Evolutionary conservation across 2,888 invertebrate genomes (phyloP).

Genomic region (Ophion obscuratus): DNA sequence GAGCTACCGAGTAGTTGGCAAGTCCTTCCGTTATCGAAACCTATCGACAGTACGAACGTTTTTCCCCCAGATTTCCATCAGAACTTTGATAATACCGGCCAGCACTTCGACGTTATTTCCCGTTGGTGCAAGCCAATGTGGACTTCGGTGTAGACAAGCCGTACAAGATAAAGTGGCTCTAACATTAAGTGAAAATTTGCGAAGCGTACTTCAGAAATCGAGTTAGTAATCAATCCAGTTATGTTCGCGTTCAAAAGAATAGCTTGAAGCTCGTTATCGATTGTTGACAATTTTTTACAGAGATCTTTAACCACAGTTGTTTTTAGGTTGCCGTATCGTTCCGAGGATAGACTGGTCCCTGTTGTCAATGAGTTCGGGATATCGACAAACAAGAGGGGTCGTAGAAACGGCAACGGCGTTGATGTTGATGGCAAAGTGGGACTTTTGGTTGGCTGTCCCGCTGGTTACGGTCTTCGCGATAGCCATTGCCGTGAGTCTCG

Average conservation of each 20-base stretch:
- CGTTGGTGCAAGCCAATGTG: conserved; percentile 72
- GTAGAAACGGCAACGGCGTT: conserved; percentile 64
- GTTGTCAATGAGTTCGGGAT: conserved; percentile 62
- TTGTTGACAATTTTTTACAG: conserved; percentile 74
- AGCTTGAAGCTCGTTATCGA: conserved; percentile 53
- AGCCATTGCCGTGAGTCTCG: conserved; percentile 75
- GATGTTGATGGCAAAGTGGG: conserved; percentile 75
- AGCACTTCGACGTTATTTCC: conserved; percentile 73
- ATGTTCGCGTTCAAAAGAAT: conserved; percentile 16
- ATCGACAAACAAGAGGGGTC: conserved; percentile 67
- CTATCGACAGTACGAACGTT: conserved; percentile 15
- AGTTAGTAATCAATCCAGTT: conserved; percentile 71
- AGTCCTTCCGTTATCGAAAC: background rate
- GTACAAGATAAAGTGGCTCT: conserved; percentile 76
- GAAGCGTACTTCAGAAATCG: conserved; percentile 71
- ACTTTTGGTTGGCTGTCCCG: conserved; percentile 77
- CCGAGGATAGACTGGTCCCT: conserved; percentile 74
- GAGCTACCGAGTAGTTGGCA: background rate
- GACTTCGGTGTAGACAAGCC: conserved; percentile 75
- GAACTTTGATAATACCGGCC: conserved; percentile 69
- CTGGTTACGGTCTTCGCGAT: conserved; percentile 76
- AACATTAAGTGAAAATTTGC: conserved; percentile 74
- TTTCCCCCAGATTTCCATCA: conserved; percentile 61
- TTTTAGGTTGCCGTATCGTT: conserved; percentile 77
- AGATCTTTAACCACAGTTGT: conserved; percentile 79